phyloP scores from a whole-genome alignment of 2,797 vertebrate species.

The Diplodus sargus region DNA sequence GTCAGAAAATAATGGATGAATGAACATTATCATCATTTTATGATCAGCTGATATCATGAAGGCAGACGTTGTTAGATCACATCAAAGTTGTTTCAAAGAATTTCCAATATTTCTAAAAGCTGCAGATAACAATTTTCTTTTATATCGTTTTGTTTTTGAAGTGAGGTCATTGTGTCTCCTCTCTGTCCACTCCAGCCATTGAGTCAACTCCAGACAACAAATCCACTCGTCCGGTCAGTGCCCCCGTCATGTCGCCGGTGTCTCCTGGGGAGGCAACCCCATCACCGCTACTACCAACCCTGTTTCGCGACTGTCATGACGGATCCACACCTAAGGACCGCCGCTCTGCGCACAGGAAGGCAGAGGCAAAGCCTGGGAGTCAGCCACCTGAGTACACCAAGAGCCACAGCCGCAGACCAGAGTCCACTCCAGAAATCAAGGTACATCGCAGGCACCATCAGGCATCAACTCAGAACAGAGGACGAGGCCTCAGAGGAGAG shows the following conservation, averaged over 20 bases:
- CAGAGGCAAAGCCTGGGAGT: conserved; percentile 77
- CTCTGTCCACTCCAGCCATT: conserved; percentile 79
- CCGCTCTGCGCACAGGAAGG: conserved; percentile 77
- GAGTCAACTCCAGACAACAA: conserved; percentile 91
- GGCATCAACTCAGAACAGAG: not conserved
- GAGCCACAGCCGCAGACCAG: conserved; percentile 74
- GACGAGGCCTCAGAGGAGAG: not conserved
- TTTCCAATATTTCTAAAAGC: not conserved
- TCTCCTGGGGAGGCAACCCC: conserved; percentile 75
- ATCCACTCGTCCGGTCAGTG: conserved; percentile 92
- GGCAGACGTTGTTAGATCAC: not conserved
- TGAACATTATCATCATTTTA: not conserved
- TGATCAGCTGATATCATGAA: not conserved
- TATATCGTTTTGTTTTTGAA: not conserved
- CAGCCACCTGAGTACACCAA: conserved; percentile 78
- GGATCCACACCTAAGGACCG: conserved; percentile 64
- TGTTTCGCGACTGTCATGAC: conserved; percentile 60
- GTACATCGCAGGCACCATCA: conserved; percentile 65
- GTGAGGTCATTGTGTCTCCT: not conserved
- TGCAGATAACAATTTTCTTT: not conserved
- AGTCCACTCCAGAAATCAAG: conserved; percentile 85
- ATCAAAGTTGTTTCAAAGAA: not conserved
- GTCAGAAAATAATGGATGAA: too few species aligned
- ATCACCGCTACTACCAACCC: conserved; percentile 57
- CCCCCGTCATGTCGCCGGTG: conserved; percentile 87